These are phyloP conservation scores for Ormyrus labotus DNA, from an alignment of 2,888 invertebrate species.

Conservation along the genomic window DNA sequence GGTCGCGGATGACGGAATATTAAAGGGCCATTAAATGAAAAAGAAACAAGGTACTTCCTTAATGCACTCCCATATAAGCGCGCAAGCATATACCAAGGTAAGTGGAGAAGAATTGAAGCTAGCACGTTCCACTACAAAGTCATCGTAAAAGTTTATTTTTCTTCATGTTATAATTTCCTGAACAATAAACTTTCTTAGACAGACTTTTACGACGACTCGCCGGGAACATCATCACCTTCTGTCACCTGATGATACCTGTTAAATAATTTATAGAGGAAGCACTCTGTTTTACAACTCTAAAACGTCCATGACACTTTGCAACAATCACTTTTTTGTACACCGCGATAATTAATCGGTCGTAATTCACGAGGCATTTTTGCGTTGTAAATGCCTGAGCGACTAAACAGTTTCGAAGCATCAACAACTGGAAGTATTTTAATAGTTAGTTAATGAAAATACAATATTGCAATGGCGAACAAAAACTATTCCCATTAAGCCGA, in stretches of 20 bases:
- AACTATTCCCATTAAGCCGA: no score
- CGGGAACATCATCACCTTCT: neutral
- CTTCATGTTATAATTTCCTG: neutral
- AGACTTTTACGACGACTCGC: neutral
- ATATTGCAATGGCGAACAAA: no score
- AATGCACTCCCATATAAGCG: no score
- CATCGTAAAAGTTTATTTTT: neutral
- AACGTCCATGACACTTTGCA: neutral
- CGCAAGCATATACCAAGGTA: neutral
- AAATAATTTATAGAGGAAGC: neutral
- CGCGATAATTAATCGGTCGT: neutral
- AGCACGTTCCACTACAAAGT: neutral
- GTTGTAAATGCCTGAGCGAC: neutral
- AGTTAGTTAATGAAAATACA: no score
- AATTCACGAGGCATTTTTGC: neutral
- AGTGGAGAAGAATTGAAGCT: neutral
- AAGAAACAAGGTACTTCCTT: no score
- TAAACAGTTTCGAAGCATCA: no score
- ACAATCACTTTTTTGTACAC: neutral
- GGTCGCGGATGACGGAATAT: no score
- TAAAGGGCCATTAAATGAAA: no score
- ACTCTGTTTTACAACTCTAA: neutral
- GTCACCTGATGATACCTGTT: neutral
- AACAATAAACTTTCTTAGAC: slow-evolving; percentile 4
- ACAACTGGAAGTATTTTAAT: no score